Conservation (phyloP, 2,888 invertebrate genomes). For the Tethea ocularis region DNA sequence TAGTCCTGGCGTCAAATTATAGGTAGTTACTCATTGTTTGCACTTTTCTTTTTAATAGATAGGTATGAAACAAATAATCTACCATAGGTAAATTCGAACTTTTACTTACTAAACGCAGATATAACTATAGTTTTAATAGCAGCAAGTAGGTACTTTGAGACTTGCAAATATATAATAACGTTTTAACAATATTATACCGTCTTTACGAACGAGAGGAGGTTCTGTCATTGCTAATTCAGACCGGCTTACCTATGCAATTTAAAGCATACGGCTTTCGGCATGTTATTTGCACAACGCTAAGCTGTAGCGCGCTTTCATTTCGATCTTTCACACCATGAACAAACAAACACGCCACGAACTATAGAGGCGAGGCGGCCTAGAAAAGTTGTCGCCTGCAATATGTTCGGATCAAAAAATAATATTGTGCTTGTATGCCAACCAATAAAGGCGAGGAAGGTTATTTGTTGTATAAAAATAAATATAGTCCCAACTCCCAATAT, state of each 20-base stretch:
- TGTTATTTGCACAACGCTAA: slow-evolving; percentile 38
- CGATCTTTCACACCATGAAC: slow-evolving; percentile 47
- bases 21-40: too few relatives aligned
- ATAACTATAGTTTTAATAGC: too few relatives aligned
- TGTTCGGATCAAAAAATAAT: slow-evolving; percentile 76
- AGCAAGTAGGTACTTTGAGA: too few relatives aligned
- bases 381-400: slow-evolving; percentile 71
- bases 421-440: slow-evolving; percentile 47
- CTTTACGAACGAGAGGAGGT: background rate
- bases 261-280: slow-evolving; percentile 16
- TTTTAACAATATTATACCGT: too few relatives aligned
- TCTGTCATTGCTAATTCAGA: slow-evolving; percentile 10
- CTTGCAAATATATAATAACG: too few relatives aligned
- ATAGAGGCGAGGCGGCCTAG: slow-evolving; percentile 46
- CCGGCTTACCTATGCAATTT: slow-evolving; percentile 2
- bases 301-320: slow-evolving; percentile 43
- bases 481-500: background rate
- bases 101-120: too few relatives aligned
- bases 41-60: too few relatives aligned
- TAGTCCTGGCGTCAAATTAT: too few relatives aligned
- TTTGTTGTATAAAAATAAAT: background rate
- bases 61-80: too few relatives aligned
- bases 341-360: slow-evolving; percentile 52
- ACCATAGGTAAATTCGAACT: too few relatives aligned
- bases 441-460: slow-evolving; percentile 22